phyloP scores from a whole-genome alignment of 2,113 vertebrate species.

The Naja naja region DNA sequence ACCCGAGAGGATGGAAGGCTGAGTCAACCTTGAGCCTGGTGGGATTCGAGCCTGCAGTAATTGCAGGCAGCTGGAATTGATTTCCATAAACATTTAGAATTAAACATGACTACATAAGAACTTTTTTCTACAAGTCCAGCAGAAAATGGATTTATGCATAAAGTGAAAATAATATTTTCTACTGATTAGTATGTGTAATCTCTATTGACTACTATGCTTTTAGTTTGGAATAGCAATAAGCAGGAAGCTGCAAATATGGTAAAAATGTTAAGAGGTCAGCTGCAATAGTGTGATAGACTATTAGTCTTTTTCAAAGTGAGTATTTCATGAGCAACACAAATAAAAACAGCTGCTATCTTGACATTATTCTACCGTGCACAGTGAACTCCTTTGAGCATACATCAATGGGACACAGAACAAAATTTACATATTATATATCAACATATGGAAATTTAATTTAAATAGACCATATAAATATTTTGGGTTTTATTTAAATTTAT shows the following conservation, averaged over 20 bases:
- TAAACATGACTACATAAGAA: background rate
- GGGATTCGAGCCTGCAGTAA: no score
- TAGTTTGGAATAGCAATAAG: background rate
- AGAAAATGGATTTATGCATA: background rate
- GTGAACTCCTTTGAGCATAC: background rate
- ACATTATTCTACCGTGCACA: background rate
- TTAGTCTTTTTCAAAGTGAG: background rate
- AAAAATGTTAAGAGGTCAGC: background rate
- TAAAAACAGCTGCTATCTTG: background rate
- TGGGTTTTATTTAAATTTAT: background rate
- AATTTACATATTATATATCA: background rate
- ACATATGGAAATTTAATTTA: background rate
- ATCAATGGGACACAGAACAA: background rate
- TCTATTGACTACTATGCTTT: background rate
- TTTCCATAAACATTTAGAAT: accelerated
- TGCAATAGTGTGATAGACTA: background rate
- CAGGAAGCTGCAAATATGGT: background rate
- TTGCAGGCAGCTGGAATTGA: no score
- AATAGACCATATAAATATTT: background rate
- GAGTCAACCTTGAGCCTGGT: no score
- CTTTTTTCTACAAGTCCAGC: background rate
- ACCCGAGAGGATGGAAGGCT: no score
- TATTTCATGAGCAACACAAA: background rate
- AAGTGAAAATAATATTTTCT: background rate
- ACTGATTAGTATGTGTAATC: background rate